Evolutionary conservation across 2,797 vertebrate species (phyloP), one percentile per base, ranked within the genome.

Genomic region (Chaunax sp.): DNA sequence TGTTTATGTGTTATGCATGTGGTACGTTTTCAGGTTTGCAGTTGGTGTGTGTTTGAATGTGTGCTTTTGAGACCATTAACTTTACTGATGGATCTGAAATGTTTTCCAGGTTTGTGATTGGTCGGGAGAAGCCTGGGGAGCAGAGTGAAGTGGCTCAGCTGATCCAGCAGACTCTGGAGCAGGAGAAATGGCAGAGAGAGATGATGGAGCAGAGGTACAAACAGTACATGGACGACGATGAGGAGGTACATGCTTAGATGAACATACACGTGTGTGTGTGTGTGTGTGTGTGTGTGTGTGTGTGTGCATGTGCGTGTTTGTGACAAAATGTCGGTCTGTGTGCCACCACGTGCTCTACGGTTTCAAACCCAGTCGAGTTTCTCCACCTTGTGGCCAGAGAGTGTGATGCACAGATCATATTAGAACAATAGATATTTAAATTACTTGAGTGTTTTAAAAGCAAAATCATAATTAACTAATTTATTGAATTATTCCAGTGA

Each of bases 81-180:
- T 18, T 26, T 1, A 14, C 10, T n/a, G 25, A 16, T 25, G 12
- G 35, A 18, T 33, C 14, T 28, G 23, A 3, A 41, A 23, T 26
- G 16, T 45, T 65, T 35, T 72, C 5, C 91, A 99, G 98, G 84
- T 98, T 99, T 84, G 92, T 98, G 82, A 98, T 99, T 64, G 97
- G 97, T 18, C 93, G 97, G 44, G 98, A 99, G 92, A 97, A 97
- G 88, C 98, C 98, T 0, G 98, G 98, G 1, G 97, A 99, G 86
- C 97, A 98, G 92, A 99, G 98, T 0, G 98, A 99, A 86, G 98
- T 99, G 88, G 97, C 97, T 0, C 97, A 98, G 92, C 93, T 99
- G 80, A 99, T 99, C 89, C 97, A 98, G 86, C 97, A 99, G 92
- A 99, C 98, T 0, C 91, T 99, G 89, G 98, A 99, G 51, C 98